Conservation (phyloP, 1,140 invertebrate genomes). For the Drosophila leontia region DNA sequence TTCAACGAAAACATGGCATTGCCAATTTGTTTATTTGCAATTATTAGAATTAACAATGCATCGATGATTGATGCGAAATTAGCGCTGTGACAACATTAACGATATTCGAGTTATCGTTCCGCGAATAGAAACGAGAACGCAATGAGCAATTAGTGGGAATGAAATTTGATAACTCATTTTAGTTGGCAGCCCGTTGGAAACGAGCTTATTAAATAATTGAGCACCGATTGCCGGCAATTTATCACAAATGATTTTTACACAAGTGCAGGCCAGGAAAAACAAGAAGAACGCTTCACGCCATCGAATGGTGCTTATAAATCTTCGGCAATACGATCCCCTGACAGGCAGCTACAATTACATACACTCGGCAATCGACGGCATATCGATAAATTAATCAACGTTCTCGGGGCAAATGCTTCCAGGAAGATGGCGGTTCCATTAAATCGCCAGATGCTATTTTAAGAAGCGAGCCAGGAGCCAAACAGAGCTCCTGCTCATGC, state of each 20-base stretch:
- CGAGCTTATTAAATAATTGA: slow-evolving; percentile 76
- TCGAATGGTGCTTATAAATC: slow-evolving; percentile 63
- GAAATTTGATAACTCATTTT: slow-evolving; percentile 59
- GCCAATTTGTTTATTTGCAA: slow-evolving; percentile 49
- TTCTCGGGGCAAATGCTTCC: slow-evolving; percentile 10
- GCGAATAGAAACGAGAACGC: background rate
- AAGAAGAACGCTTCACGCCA: slow-evolving; percentile 29
- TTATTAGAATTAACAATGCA: slow-evolving; percentile 54
- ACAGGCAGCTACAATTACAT: slow-evolving; percentile 76
- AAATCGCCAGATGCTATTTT: slow-evolving; percentile 34
- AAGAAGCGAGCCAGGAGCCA: slow-evolving; percentile 21
- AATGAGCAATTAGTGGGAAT: slow-evolving; percentile 35
- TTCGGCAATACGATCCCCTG: slow-evolving; percentile 71
- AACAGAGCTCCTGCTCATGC: background rate
- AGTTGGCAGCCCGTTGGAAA: slow-evolving; percentile 24
- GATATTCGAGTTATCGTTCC: slow-evolving; percentile 1
- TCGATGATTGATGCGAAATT: slow-evolving; percentile 32
- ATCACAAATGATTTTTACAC: slow-evolving; percentile 72
- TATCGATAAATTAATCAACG: slow-evolving; percentile 79
- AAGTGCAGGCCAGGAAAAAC: slow-evolving; percentile 3
- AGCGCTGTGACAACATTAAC: slow-evolving; percentile 22
- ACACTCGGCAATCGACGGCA: slow-evolving; percentile 40
- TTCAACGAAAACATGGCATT: slow-evolving; percentile 40
- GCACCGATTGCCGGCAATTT: slow-evolving; percentile 68
- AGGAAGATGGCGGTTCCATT: slow-evolving; percentile 18